Evolutionary conservation across 2,113 vertebrate genomes (phyloP).

Genomic region (Saimiri boliviensis): DNA sequence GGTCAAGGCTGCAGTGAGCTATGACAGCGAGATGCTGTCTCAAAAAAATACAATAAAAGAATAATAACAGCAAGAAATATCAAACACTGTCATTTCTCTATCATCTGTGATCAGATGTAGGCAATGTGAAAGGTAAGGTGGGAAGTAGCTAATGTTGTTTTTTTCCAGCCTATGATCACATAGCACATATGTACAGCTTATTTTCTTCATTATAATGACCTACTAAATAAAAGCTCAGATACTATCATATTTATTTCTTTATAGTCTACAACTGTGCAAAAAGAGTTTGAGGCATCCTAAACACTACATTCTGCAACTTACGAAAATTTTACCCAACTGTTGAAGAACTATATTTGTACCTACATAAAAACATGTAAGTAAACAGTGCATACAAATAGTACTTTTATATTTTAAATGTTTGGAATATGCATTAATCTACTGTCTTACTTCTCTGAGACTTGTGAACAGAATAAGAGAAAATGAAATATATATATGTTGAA

Average conservation of each 20-base stretch:
- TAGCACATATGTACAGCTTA: neutral
- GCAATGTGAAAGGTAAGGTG: neutral
- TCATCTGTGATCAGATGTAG: neutral
- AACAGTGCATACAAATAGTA: constrained; percentile 2
- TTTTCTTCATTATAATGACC: neutral
- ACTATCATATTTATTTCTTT: neutral
- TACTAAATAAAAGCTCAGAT: constrained; percentile 1
- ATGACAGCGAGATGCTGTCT: neutral
- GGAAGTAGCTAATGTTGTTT: neutral
- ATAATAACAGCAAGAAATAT: neutral
- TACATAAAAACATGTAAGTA: neutral
- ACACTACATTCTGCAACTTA: constrained; percentile 32
- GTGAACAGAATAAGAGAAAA: neutral
- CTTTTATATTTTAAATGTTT: constrained; percentile 26
- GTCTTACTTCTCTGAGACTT: constrained; percentile 16
- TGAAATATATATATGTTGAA: neutral
- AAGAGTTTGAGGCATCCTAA: constrained; percentile 34
- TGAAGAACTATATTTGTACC: constrained; percentile 23
- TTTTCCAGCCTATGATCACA: neutral
- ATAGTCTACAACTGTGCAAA: neutral
- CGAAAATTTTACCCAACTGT: constrained; percentile 39
- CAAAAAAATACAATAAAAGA: neutral
- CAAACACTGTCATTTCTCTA: neutral
- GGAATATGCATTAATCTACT: neutral
- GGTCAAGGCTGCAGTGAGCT: neutral